Conservation (phyloP, 1,140 invertebrate genomes). For the Drosophila sproati region DNA sequence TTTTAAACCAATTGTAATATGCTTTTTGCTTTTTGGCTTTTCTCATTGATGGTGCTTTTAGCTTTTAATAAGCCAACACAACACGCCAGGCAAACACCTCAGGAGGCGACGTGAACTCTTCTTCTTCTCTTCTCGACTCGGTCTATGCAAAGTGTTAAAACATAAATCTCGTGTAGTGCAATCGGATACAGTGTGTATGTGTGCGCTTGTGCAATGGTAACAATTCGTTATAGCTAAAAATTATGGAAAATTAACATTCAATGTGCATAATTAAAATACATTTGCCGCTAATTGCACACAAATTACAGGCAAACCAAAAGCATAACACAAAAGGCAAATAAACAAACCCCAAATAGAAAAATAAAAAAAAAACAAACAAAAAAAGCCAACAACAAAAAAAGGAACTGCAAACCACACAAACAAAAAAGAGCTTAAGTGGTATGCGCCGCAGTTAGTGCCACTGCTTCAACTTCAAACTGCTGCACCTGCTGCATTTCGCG, state of each 20-base stretch:
- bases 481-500: conserved; percentile 29
- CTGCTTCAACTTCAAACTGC: neutral
- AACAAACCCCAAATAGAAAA: neutral
- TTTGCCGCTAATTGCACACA: conserved; percentile 77
- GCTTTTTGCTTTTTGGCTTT: conserved; percentile 28
- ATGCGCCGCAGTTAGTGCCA: conserved; percentile 28
- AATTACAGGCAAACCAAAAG: conserved; percentile 50
- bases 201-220: conserved; percentile 27
- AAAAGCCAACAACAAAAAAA: conserved; percentile 20
- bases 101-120: conserved; percentile 8
- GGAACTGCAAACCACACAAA: neutral
- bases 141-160: conserved; percentile 75
- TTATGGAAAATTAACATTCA: conserved; percentile 74
- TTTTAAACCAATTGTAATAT: conserved; percentile 48
- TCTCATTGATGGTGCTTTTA: conserved; percentile 40
- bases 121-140: conserved; percentile 10
- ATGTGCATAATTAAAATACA: conserved; percentile 78
- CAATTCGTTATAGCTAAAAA: conserved; percentile 60
- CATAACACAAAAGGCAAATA: conserved; percentile 26
- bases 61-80: conserved; percentile 67
- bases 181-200: conserved; percentile 4
- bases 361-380: conserved; percentile 16
- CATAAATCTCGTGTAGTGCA: conserved; percentile 40
- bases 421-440: conserved; percentile 37
- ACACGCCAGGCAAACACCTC: conserved; percentile 61